Conservation (phyloP, 2,113 vertebrate genomes). For the Pandion haliaetus region DNA sequence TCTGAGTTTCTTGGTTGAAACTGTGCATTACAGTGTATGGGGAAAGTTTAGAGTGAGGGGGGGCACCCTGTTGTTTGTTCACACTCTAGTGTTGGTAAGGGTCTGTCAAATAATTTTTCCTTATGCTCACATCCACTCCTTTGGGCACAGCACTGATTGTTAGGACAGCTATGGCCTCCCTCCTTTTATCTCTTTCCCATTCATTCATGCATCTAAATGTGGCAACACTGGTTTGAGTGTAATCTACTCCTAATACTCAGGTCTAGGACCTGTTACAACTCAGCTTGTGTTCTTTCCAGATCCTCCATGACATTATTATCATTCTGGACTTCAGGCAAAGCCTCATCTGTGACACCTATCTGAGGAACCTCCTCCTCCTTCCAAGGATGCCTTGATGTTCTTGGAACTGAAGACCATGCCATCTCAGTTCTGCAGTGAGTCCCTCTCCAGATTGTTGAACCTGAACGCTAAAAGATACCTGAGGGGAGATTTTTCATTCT, state of each 20-base stretch:
- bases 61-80: neutral
- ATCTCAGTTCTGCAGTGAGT: neutral
- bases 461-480: neutral
- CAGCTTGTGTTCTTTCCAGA: neutral
- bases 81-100: neutral
- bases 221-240: neutral
- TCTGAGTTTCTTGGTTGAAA: neutral
- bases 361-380: neutral
- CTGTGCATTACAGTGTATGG: neutral
- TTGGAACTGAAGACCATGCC: neutral
- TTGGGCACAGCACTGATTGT: neutral
- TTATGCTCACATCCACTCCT: neutral
- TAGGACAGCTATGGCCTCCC: neutral
- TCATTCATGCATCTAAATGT: neutral
- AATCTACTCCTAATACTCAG: neutral
- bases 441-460: neutral
- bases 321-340: neutral
- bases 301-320: neutral
- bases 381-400: neutral
- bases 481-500: neutral
- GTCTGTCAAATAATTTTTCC: neutral
- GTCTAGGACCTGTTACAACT: neutral
- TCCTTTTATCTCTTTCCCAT: neutral
- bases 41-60: neutral
- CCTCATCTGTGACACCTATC: neutral